Conservation (phyloP, 2,888 invertebrate genomes). For the Acanthosepion pharaonis region DNA sequence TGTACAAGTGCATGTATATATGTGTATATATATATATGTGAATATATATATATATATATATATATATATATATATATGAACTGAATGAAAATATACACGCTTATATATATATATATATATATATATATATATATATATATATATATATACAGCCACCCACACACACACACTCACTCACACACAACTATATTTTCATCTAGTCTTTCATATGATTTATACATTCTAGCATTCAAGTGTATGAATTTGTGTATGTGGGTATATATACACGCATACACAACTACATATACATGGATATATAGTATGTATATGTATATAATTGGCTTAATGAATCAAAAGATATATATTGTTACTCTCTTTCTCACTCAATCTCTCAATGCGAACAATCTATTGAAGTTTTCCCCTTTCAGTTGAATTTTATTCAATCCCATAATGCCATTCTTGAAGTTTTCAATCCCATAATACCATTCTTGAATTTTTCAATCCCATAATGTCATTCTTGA, state of each 20-base stretch:
- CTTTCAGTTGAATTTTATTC: not conserved
- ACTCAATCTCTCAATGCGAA: not conserved
- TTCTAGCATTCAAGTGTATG: not conserved
- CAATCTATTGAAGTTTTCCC: not conserved
- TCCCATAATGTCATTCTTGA: too few relatives aligned
- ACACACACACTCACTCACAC: too few relatives aligned
- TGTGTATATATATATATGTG: not conserved
- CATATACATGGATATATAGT: not conserved
- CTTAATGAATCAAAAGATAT: not conserved
- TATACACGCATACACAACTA: not conserved
- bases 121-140: slow-evolving; percentile 36
- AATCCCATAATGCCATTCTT: not conserved
- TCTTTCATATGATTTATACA: not conserved
- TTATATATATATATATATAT: not conserved
- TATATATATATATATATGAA: too few relatives aligned
- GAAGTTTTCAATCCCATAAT: not conserved
- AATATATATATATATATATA: not conserved
- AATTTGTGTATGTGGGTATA: not conserved
- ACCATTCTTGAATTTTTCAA: not conserved
- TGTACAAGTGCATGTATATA: not conserved
- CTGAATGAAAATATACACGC: too few relatives aligned
- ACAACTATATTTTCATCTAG: not conserved
- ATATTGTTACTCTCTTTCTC: not conserved
- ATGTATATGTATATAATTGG: not conserved
- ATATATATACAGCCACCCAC: not conserved